phyloP scores from a whole-genome alignment of 2,797 vertebrate genomes.

The Dendrocincla fuliginosa region DNA sequence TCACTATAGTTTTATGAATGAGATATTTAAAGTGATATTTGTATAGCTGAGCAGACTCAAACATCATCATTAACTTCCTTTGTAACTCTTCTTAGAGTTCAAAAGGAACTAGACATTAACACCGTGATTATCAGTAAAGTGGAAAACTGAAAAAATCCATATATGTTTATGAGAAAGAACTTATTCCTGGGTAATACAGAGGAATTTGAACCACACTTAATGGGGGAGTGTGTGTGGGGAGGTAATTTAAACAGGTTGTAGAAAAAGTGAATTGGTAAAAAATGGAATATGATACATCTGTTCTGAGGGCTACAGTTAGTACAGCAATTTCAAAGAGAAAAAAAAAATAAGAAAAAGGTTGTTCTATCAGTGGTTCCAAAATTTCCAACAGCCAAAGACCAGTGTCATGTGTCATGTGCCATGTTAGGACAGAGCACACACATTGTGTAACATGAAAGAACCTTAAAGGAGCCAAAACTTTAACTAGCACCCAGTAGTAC shows the following conservation, averaged over 20 bases:
- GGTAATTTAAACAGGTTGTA: neutral
- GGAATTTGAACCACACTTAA: neutral
- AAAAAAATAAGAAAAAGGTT: neutral
- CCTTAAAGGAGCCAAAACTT: neutral
- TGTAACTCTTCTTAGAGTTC: neutral
- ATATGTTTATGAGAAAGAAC: neutral
- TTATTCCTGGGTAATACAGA: neutral
- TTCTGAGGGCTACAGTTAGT: neutral
- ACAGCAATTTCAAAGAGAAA: neutral
- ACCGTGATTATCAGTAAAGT: neutral
- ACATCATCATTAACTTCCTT: neutral
- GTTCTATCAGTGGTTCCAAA: neutral
- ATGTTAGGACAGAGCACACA: neutral
- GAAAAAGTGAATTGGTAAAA: neutral
- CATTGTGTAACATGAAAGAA: no score
- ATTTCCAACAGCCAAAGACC: neutral
- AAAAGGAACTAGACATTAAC: neutral
- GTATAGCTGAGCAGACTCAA: neutral
- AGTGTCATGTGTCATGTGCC: neutral
- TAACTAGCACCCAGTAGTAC: neutral
- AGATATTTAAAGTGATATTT: neutral
- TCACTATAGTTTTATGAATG: neutral
- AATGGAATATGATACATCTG: neutral
- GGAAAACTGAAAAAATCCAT: neutral
- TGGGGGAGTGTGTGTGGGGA: no score